phyloP scores from a whole-genome alignment of 2,113 vertebrate genomes.

The Ictalurus furcatus region DNA sequence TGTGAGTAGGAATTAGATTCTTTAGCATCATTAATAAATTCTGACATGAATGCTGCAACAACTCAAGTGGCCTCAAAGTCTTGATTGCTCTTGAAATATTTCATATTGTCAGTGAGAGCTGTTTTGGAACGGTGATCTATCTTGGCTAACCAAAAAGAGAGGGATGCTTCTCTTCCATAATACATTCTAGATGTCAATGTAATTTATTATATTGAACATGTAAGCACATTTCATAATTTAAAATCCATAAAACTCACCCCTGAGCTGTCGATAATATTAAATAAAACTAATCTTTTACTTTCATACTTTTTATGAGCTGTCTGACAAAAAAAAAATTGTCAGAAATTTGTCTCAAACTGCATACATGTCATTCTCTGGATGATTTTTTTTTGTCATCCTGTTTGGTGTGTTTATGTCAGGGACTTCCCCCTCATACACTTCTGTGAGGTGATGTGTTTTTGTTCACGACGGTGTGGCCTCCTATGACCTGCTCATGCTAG shows the following conservation, averaged over 20 bases:
- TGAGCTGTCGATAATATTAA: not conserved
- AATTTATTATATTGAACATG: not conserved
- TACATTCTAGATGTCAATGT: not conserved
- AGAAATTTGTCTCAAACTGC: too few relatives aligned
- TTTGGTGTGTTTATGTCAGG: too few relatives aligned
- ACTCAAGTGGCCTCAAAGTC: not conserved
- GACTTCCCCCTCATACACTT: too few relatives aligned
- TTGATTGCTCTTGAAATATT: not conserved
- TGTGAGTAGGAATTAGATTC: not conserved
- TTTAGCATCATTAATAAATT: slow-evolving; percentile 12
- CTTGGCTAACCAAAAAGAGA: not conserved
- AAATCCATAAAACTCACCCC: slow-evolving; percentile 2
- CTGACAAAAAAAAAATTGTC: too few relatives aligned
- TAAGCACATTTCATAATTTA: not conserved
- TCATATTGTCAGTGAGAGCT: not conserved
- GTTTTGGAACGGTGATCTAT: not conserved
- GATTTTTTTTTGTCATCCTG: too few relatives aligned
- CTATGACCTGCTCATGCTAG: too few relatives aligned
- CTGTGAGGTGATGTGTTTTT: too few relatives aligned
- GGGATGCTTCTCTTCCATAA: not conserved
- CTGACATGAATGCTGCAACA: slow-evolving; percentile 14
- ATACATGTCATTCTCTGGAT: too few relatives aligned
- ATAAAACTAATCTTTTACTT: not conserved
- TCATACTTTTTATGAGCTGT: too few relatives aligned
- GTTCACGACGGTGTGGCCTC: too few relatives aligned